Base-by-base conservation (phyloP, 2,888 invertebrate genomes). In the Temnothorax ravouxi region DNA sequence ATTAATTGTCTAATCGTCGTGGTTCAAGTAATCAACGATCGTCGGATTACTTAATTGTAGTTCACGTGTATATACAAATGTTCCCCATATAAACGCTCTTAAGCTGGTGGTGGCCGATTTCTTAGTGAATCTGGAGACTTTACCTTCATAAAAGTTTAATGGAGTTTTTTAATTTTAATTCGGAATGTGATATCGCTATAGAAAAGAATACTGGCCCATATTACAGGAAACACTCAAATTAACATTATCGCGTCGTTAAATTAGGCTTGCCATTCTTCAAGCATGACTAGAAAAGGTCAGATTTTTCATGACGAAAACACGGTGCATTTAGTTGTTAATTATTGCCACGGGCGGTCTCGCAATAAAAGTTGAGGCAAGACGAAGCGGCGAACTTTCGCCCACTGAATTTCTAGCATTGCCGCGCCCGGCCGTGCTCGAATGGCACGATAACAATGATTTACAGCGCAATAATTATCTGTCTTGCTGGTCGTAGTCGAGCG, bases 401-500 rank as follows among this genome's bases (percentile, higher is more conserved):
- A 81, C 62, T 54, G 79, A 82, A 86, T 86, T 87, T 81, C 62
- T 56, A 54, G 83, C 66, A 29, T 29, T n/a, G 29, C 41, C 13
- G 62, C 56, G 64, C 66, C 18, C n/a, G 38, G 41, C 56, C 21
- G 47, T 25, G 72, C 79, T 29, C 83, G 74, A 83, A 83, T 83
- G 62, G 79, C 77, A 87, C 88, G 88, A 91, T 90, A 91, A 90
- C 87, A 76, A 84, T 90, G 88, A 91, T 88, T 90, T 90, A 91
- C 84, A 77, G 77, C 59, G 88, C 86, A 90, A 91, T 91, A 90
- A 90, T 91, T 90, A 91, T 90, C 88, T 88, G 86, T 87, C 83
- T 88, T 47, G 69, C 66, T 38, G 62, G 25, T 66, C 44, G 52
- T 38, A 61, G 41, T 11, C 25, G 29, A 18, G 69, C 61, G 74